phyloP scores from a whole-genome alignment of 2,797 vertebrate species.

The Odontamblyopus lacepedii region DNA sequence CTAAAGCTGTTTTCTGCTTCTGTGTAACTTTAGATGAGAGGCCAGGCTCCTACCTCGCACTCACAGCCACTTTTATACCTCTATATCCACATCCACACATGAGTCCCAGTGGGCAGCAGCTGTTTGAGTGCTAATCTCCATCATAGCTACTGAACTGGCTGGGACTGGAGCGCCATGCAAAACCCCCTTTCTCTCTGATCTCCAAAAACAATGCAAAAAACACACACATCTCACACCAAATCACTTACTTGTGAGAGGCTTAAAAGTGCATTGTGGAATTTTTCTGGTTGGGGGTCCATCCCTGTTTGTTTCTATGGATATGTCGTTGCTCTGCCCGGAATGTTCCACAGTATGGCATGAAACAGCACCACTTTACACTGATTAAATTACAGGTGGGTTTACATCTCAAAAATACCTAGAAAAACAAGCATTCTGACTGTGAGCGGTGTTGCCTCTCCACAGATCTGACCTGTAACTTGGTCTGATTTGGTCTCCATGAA shows the following conservation, averaged over 20 bases:
- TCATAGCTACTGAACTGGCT: conserved; percentile 77
- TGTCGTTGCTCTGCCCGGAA: too few species aligned
- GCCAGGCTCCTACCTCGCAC: conserved; percentile 27
- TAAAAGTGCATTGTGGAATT: too few species aligned
- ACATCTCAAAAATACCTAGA: too few species aligned
- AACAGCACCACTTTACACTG: too few species aligned
- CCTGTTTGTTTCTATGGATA: too few species aligned
- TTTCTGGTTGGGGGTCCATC: too few species aligned
- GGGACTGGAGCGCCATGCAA: conserved; percentile 47
- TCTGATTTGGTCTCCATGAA: too few species aligned
- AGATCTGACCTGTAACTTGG: too few species aligned
- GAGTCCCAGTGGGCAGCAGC: conserved; percentile 72
- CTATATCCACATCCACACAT: conserved; percentile 26
- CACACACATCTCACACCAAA: conserved; percentile 20
- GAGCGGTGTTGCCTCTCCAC: too few species aligned
- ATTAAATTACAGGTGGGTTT: too few species aligned
- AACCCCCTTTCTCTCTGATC: conserved; percentile 41
- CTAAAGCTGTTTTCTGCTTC: conserved; percentile 41
- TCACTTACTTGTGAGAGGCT: not conserved
- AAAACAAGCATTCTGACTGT: too few species aligned
- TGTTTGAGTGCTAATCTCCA: conserved; percentile 78
- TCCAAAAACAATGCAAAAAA: conserved; percentile 26
- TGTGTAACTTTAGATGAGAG: conserved; percentile 47
- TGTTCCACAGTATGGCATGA: too few species aligned
- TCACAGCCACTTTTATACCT: conserved; percentile 24